Evolutionary conservation across 2,113 vertebrate genomes (phyloP).

Genomic region (Aphelocoma coerulescens): DNA sequence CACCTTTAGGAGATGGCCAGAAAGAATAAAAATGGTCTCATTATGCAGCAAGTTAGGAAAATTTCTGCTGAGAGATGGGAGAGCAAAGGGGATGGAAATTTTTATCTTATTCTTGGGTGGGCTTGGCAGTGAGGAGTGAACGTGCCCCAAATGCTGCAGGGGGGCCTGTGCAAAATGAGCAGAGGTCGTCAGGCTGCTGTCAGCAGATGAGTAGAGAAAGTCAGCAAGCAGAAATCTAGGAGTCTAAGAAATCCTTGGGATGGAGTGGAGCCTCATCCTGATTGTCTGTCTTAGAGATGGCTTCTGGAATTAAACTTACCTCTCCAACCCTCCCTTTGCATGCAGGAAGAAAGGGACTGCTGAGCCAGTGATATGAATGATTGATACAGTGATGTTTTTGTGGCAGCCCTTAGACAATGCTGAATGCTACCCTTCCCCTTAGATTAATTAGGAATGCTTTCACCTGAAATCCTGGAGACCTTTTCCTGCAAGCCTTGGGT

Average conservation of each 20-base stretch:
- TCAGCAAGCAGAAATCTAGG: background rate
- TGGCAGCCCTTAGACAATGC: background rate
- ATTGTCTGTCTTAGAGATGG: background rate
- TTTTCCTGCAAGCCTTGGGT: background rate
- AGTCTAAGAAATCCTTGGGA: background rate
- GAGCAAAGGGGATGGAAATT: background rate
- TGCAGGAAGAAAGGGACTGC: background rate
- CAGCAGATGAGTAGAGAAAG: background rate
- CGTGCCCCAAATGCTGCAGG: background rate
- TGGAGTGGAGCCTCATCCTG: background rate
- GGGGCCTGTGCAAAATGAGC: background rate
- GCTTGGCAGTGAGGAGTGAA: background rate
- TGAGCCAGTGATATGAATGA: background rate
- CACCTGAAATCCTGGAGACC: constrained; percentile 8
- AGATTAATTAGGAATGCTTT: constrained; percentile 44
- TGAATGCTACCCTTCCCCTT: background rate
- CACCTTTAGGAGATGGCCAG: background rate
- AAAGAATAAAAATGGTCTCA: background rate
- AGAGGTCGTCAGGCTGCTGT: background rate
- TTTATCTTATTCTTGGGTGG: background rate
- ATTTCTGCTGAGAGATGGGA: background rate
- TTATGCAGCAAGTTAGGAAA: background rate
- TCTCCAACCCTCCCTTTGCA: background rate
- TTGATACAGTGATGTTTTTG: background rate
- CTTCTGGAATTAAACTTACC: background rate